Conservation (phyloP, 2,888 invertebrate genomes). For the Xestoiulus laeticollis region DNA sequence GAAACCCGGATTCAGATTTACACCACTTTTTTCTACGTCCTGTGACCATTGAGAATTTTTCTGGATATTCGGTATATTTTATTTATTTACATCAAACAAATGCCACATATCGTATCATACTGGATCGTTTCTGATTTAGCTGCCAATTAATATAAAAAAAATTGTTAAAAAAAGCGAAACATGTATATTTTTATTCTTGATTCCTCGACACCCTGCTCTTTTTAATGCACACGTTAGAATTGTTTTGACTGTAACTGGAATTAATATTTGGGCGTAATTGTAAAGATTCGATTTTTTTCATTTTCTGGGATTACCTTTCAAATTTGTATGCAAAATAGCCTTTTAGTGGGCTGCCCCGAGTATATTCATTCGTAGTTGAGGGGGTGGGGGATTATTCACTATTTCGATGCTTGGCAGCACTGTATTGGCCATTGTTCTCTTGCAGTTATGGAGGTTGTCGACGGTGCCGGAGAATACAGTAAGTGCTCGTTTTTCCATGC, state of each 20-base stretch:
- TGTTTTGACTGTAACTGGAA: not conserved
- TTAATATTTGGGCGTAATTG: not conserved
- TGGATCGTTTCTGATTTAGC: too few species aligned
- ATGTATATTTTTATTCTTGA: too few species aligned
- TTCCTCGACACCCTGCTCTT: not conserved
- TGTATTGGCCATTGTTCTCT: slow-evolving; percentile 49
- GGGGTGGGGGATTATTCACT: slow-evolving; percentile 15
- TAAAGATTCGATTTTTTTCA: not conserved
- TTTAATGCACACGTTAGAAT: not conserved
- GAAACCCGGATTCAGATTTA: too few species aligned
- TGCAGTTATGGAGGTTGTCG: slow-evolving; percentile 51
- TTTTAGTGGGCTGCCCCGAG: slow-evolving; percentile 19
- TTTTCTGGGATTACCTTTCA: not conserved
- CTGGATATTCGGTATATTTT: too few species aligned
- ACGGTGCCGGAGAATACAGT: slow-evolving; percentile 52
- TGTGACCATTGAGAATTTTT: too few species aligned
- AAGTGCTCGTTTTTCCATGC: slow-evolving; percentile 47
- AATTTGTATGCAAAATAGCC: not conserved
- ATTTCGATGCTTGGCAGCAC: slow-evolving; percentile 48
- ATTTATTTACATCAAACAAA: too few species aligned
- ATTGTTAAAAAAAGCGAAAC: too few species aligned
- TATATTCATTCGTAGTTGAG: slow-evolving; percentile 36
- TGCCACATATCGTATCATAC: too few species aligned
- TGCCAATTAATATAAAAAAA: too few species aligned
- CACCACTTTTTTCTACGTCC: too few species aligned